Conservation (phyloP, 2,113 vertebrate species). For the Alexandromys fortis region DNA sequence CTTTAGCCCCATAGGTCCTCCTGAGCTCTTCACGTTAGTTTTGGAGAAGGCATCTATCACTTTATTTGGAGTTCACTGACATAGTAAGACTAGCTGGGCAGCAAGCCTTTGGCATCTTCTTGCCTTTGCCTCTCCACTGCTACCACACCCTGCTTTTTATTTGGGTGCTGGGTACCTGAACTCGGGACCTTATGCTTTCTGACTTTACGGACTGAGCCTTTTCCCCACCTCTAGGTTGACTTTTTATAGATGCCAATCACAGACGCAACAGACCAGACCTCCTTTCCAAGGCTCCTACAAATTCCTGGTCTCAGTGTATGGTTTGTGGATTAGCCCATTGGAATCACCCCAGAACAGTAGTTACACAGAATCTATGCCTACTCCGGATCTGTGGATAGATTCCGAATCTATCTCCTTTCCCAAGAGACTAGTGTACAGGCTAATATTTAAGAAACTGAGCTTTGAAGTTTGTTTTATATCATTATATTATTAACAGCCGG, state of each 20-base stretch:
- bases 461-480: background rate
- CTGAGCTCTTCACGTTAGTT: background rate
- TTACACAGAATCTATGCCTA: background rate
- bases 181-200: background rate
- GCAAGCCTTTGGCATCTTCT: background rate
- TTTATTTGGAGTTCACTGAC: background rate
- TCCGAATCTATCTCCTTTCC: background rate
- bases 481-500: background rate
- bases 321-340: background rate
- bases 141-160: background rate
- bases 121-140: background rate
- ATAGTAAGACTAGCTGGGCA: too few species aligned
- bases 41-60: background rate
- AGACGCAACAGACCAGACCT: background rate
- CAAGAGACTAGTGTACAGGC: background rate
- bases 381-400: background rate
- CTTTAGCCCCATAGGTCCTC: too few species aligned
- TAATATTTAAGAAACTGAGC: constrained; percentile 1
- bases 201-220: background rate
- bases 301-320: background rate
- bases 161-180: background rate
- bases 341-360: background rate
- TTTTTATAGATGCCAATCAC: background rate
- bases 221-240: background rate
- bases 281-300: background rate